These are phyloP conservation scores for Zaprionus lineosus DNA, from an alignment of 2,888 invertebrate genomes.

Conservation along the genomic window DNA sequence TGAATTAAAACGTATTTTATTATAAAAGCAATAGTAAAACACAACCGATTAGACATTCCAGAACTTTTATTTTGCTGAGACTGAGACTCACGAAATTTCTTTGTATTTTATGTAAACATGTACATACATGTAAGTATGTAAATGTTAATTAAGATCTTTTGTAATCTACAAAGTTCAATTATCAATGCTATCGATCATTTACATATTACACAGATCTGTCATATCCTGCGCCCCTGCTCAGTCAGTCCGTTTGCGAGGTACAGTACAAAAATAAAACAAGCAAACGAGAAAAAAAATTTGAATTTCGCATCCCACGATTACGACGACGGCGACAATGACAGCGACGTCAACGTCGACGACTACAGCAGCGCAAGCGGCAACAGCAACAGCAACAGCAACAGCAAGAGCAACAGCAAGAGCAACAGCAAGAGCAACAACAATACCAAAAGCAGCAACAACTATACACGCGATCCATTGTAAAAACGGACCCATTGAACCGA, in stretches of 20 bases:
- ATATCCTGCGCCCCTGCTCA: conserved; percentile 25
- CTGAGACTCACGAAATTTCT: too few relatives aligned
- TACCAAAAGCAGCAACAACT: conserved; percentile 21
- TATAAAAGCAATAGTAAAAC: too few relatives aligned
- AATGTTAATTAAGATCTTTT: too few relatives aligned
- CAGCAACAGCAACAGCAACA: not conserved
- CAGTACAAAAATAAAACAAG: conserved; percentile 62
- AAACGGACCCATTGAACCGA: conserved; percentile 39
- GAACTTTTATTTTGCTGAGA: too few relatives aligned
- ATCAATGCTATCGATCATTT: not conserved
- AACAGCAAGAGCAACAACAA: not conserved
- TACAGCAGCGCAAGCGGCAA: not conserved
- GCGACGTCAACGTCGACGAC: conserved; percentile 18
- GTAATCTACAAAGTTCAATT: not conserved
- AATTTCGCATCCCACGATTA: conserved; percentile 64
- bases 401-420: not conserved
- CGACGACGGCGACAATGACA: conserved; percentile 1
- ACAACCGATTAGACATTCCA: too few relatives aligned
- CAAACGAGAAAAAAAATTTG: conserved; percentile 59
- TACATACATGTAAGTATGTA: too few relatives aligned
- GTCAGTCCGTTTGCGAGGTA: conserved; percentile 47
- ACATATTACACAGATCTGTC: conserved; percentile 5
- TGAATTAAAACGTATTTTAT: too few relatives aligned
- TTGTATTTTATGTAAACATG: too few relatives aligned
- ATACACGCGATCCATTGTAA: conserved; percentile 52